Evolutionary conservation across 2,113 vertebrate species (phyloP).

Genomic region (Bombycilla garrulus): DNA sequence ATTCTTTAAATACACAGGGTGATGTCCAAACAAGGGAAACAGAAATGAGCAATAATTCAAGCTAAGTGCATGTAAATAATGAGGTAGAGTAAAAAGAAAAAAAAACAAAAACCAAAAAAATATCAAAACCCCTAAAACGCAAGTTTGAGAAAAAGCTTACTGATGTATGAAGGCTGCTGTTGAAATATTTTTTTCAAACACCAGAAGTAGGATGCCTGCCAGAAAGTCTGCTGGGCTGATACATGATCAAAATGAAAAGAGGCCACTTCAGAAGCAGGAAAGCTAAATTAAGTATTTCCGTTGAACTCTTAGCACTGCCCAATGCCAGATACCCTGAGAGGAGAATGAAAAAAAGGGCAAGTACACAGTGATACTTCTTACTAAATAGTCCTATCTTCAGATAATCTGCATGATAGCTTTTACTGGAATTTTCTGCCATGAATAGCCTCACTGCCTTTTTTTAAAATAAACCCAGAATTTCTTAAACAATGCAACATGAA

Average conservation of each 20-base stretch:
- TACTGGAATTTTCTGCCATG: not conserved
- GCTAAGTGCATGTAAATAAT: not conserved
- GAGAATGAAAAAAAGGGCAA: not conserved
- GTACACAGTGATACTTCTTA: not conserved
- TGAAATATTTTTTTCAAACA: not conserved
- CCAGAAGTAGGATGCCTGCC: not conserved
- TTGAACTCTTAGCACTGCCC: not conserved
- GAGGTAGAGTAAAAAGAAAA: not conserved
- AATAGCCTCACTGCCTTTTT: not conserved
- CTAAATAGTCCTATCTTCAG: not conserved
- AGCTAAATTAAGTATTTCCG: not conserved
- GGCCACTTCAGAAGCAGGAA: not conserved
- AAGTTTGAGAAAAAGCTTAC: not conserved
- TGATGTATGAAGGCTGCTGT: not conserved
- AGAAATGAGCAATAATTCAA: not conserved
- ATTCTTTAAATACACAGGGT: not conserved
- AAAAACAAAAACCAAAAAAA: not conserved
- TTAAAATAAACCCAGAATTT: not conserved
- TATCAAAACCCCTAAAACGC: accelerated
- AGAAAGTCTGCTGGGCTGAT: not conserved
- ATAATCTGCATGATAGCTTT: not conserved
- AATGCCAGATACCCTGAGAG: not conserved
- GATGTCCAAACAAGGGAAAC: not conserved
- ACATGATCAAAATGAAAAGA: not conserved
- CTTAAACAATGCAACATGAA: not conserved